phyloP scores from a whole-genome alignment of 2,113 vertebrate species.

The Capreolus pygargus region DNA sequence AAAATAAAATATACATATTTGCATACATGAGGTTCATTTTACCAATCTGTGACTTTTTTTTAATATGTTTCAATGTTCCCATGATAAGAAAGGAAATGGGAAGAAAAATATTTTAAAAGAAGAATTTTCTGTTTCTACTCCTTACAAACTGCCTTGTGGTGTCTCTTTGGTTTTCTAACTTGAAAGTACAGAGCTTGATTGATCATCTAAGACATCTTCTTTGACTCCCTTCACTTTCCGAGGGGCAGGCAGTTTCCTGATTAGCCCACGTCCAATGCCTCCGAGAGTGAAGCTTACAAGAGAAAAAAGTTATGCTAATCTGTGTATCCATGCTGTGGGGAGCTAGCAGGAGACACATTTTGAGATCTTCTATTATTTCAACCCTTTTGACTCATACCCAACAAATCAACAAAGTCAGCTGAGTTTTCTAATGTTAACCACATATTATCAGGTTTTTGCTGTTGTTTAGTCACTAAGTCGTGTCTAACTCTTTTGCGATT shows the following conservation, averaged over 20 bases:
- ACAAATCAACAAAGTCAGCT: not conserved
- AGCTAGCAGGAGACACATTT: not conserved
- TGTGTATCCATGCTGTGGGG: no score
- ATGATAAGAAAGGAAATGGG: not conserved
- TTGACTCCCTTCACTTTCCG: not conserved
- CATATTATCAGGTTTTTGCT: not conserved
- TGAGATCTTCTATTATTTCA: not conserved
- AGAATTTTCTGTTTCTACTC: not conserved
- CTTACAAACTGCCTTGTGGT: not conserved
- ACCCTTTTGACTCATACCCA: not conserved
- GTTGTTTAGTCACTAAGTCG: not conserved
- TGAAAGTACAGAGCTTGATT: not conserved
- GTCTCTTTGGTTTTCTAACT: not conserved
- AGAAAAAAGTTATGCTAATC: not conserved
- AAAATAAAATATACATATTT: not conserved
- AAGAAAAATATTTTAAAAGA: not conserved
- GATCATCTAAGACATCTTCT: not conserved
- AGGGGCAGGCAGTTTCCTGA: not conserved
- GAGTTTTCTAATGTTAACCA: not conserved
- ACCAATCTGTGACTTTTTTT: not conserved
- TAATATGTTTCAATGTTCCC: not conserved
- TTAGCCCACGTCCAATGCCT: not conserved
- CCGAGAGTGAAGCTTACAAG: not conserved
- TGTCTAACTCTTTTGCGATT: not conserved
- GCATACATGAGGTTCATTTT: not conserved